phyloP scores from a whole-genome alignment of 2,797 vertebrate genomes.

The Ispidina lecontei region DNA sequence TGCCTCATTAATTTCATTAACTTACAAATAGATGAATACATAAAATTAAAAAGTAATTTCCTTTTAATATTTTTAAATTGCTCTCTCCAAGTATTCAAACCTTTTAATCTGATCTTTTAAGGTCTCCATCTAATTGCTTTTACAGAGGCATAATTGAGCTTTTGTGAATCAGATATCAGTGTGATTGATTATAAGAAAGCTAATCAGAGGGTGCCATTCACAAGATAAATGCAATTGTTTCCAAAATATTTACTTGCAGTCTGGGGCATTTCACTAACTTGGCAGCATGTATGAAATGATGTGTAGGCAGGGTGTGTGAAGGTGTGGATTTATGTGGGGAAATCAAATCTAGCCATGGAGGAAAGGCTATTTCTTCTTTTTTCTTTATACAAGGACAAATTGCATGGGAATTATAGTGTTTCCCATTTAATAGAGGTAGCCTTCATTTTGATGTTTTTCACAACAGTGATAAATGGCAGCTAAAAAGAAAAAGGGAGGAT shows the following conservation, averaged over 20 bases:
- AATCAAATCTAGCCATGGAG: slow-evolving; percentile 35
- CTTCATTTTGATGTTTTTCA: slow-evolving; percentile 71
- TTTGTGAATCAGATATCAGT: slow-evolving; percentile 53
- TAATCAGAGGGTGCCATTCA: slow-evolving; percentile 25
- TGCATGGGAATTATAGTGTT: slow-evolving; percentile 54
- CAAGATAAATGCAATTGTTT: slow-evolving; percentile 19
- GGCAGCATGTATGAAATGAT: neutral
- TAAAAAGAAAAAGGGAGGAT: slow-evolving; percentile 58
- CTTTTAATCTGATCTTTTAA: slow-evolving; percentile 73
- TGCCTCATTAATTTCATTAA: slow-evolving; percentile 82
- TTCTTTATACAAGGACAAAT: slow-evolving; percentile 44
- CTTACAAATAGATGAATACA: slow-evolving; percentile 79
- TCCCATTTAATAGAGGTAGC: slow-evolving; percentile 67
- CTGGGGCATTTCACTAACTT: neutral
- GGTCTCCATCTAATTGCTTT: slow-evolving; percentile 62
- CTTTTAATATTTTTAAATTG: slow-evolving; percentile 74
- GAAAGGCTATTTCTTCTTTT: neutral
- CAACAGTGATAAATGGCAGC: slow-evolving; percentile 73
- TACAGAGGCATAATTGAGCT: slow-evolving; percentile 63
- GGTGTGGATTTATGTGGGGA: slow-evolving; percentile 48
- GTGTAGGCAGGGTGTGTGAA: neutral
- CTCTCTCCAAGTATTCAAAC: slow-evolving; percentile 67
- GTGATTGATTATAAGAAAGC: slow-evolving; percentile 37
- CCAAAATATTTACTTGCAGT: slow-evolving; percentile 17
- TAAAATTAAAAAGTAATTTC: slow-evolving; percentile 79